Conservation (phyloP, 2,113 vertebrate species). For the Geococcyx californianus region DNA sequence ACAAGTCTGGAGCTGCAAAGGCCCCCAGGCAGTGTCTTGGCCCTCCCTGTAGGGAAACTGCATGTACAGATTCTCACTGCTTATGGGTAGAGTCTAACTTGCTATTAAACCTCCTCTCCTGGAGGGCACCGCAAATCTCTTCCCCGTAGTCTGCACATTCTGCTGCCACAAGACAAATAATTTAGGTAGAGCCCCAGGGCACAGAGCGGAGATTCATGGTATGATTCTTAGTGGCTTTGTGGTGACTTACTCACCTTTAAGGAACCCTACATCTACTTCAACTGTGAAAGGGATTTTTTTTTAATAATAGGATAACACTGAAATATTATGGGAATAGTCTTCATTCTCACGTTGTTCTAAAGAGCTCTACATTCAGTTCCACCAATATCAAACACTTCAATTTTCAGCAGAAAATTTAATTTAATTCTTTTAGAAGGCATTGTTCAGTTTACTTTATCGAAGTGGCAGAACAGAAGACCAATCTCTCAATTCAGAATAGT, state of each 20-base stretch:
- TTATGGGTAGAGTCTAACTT: background rate
- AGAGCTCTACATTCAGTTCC: background rate
- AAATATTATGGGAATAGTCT: background rate
- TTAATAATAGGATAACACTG: background rate
- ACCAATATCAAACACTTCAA: background rate
- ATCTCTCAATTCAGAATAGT: background rate
- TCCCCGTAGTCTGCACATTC: background rate
- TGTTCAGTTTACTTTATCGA: background rate
- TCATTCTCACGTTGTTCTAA: background rate
- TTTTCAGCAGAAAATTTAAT: conserved; percentile 31
- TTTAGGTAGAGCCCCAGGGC: background rate
- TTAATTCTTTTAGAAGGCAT: background rate
- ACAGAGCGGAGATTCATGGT: background rate
- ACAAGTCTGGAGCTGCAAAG: background rate
- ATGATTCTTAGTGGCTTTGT: background rate
- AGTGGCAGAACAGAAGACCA: background rate
- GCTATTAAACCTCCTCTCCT: background rate
- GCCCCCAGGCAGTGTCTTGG: background rate
- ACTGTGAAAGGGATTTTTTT: background rate
- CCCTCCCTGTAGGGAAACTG: background rate
- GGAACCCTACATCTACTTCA: background rate
- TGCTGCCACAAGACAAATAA: background rate
- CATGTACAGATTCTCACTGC: background rate
- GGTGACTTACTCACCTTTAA: background rate
- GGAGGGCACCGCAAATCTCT: background rate